Evolutionary conservation across 1,140 invertebrate species (phyloP), one percentile per base, ranked within the genome.

Genomic region (Hypothenemus hampei): DNA sequence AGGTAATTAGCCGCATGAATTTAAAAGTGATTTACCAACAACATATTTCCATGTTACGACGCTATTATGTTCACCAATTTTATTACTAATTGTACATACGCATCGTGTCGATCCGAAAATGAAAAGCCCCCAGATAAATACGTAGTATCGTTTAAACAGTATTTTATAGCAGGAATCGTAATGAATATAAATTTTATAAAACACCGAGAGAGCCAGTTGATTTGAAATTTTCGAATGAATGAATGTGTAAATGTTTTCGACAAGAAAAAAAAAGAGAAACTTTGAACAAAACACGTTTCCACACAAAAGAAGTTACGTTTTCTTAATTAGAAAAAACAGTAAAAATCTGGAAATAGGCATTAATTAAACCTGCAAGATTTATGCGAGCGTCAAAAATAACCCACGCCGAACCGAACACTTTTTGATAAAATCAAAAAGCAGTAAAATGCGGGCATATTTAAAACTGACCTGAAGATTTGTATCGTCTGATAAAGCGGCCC

Each of bases 381-480:
- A 64, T 64, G 41, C 52, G 26, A 41, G 58, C 59, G 58, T 64
- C 60, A 62, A 60, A 62, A 65, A 62, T 64, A 65, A 57, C 63
- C 63, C 58, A 61, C 59, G 57, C 59, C 46, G 62, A 62, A 57
- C 47, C 45, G 59, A 58, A 54, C 53, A 47, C 49, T 55, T n/a
- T n/a, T n/a, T 56, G 64, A 65, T 65, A 62, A 62, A 54, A 64
- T 64, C 62, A 50, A 49, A n/a, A 40, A 51, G 57, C 57, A 62
- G 63, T 65, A 65, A 65, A 65, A 64, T 64, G 58, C 62, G 56
- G 62, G 53, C 62, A 65, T 64, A 61, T 65, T 65, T 64, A 65
- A 62, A 62, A 47, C 53, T 35, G 50, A 39, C 36, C 57, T 62
- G 45, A 44, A 59, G 60, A 64, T 64, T 57, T 52, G 56, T 58